Evolutionary conservation across 2,888 invertebrate species (phyloP).

Genomic region (Dilophus febrilis): DNA sequence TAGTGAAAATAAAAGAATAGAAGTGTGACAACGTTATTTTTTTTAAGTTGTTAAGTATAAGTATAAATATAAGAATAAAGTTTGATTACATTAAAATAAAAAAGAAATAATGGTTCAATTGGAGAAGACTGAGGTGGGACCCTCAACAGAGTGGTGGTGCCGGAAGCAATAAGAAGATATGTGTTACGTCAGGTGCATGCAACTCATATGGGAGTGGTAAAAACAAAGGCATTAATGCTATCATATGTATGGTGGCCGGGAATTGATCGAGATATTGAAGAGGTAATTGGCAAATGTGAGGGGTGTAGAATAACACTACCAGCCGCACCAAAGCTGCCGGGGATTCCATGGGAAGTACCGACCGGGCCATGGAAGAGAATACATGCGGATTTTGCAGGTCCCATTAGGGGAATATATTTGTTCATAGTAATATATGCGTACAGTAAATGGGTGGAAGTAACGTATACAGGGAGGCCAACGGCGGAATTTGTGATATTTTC

Average conservation of each 20-base stretch:
- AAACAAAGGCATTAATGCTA: slow-evolving; percentile 11
- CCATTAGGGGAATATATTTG: neutral
- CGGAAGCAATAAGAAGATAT: too few relatives aligned
- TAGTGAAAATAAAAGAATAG: too few relatives aligned
- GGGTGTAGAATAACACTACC: neutral
- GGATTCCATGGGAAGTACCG: slow-evolving; percentile 8
- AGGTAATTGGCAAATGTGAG: slow-evolving; percentile 7
- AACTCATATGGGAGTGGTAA: slow-evolving; percentile 10
- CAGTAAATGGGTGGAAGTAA: slow-evolving; percentile 3
- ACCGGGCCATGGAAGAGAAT: slow-evolving; percentile 10
- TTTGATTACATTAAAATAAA: too few relatives aligned
- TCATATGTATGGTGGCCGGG: slow-evolving; percentile 14
- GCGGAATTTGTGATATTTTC: too few relatives aligned
- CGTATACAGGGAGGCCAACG: too few relatives aligned
- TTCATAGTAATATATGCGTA: neutral
- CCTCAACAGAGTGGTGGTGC: too few relatives aligned
- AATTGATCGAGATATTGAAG: slow-evolving; percentile 13
- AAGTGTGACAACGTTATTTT: too few relatives aligned
- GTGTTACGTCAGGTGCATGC: too few relatives aligned
- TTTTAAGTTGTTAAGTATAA: too few relatives aligned
- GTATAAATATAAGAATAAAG: too few relatives aligned
- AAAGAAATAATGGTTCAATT: too few relatives aligned
- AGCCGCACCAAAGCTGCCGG: neutral
- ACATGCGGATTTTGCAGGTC: slow-evolving; percentile 7
- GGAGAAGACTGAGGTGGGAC: too few relatives aligned